phyloP scores from a whole-genome alignment of 2,888 invertebrate genomes.

The Acanthosoma haemorrhoidale region DNA sequence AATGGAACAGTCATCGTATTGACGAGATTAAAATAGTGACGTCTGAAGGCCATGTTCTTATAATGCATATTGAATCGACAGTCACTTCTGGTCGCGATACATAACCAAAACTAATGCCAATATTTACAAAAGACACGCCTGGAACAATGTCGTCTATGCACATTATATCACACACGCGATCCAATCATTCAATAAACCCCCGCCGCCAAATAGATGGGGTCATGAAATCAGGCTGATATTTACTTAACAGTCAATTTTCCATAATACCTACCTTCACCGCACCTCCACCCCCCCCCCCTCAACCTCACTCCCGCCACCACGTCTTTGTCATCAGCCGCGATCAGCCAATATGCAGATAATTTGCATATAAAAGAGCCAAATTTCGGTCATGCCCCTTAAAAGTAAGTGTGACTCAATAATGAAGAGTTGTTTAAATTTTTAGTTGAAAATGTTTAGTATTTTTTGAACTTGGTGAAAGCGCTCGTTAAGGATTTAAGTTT shows the following conservation, averaged over 20 bases:
- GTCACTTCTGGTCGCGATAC: too few species aligned
- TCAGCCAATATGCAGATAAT: background rate
- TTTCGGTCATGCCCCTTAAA: background rate
- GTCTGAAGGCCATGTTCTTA: too few species aligned
- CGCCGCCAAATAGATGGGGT: background rate
- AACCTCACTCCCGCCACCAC: background rate
- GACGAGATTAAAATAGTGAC: too few species aligned
- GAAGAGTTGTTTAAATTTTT: too few species aligned
- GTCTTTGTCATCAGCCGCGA: too few species aligned
- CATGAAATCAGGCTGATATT: background rate
- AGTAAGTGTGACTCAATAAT: background rate
- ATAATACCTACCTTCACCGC: background rate
- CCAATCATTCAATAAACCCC: background rate
- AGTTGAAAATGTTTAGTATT: too few species aligned
- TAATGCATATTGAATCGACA: too few species aligned
- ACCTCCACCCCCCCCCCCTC: background rate
- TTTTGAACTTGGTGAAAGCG: too few species aligned
- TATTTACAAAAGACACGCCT: too few species aligned
- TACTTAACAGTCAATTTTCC: conserved; percentile 1
- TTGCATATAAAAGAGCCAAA: background rate
- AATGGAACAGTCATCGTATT: too few species aligned
- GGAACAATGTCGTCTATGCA: background rate
- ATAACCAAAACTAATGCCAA: too few species aligned
- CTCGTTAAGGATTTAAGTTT: too few species aligned
- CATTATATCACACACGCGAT: background rate